phyloP scores from a whole-genome alignment of 2,888 invertebrate genomes.

The Andrena chrysosceles region DNA sequence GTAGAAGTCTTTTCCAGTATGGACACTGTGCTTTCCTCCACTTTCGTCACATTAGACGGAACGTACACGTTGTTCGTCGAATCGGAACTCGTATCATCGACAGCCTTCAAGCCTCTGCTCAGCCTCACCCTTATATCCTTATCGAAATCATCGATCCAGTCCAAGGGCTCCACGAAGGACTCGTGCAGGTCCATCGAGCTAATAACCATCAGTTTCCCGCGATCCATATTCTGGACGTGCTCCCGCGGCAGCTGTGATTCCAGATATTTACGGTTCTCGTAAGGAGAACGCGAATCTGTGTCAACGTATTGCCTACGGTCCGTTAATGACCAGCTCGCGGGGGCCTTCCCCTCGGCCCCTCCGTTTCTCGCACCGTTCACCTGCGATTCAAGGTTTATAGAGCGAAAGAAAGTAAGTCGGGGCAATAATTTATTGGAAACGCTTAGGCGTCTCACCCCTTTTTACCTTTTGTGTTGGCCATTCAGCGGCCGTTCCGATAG shows the following conservation, averaged over 20 bases:
- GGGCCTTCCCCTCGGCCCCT: not conserved
- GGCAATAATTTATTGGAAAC: conserved; percentile 58
- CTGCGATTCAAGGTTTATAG: conserved; percentile 58
- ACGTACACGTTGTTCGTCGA: not conserved
- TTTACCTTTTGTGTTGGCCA: conserved; percentile 68
- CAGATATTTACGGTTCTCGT: conserved; percentile 51
- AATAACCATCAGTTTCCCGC: conserved; percentile 43
- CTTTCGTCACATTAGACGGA: not conserved
- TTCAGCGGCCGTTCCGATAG: conserved; percentile 47
- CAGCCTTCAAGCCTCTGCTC: conserved; percentile 67
- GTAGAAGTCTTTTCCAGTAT: not conserved
- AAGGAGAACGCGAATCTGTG: conserved; percentile 60
- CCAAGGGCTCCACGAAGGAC: conserved; percentile 74
- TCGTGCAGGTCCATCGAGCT: conserved; percentile 68
- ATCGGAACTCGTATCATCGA: conserved; percentile 23
- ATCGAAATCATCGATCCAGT: conserved; percentile 70
- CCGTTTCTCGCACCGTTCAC: conserved; percentile 35
- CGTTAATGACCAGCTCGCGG: conserved; percentile 25
- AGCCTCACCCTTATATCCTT: conserved; percentile 67
- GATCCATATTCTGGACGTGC: conserved; percentile 40
- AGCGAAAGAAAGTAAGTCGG: conserved; percentile 43
- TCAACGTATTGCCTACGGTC: conserved; percentile 31
- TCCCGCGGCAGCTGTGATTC: conserved; percentile 23
- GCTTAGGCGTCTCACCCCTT: conserved; percentile 26
- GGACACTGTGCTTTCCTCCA: not conserved